These are phyloP conservation scores for Octonoba sinensis DNA, from an alignment of 2,888 invertebrate species.

Conservation along the genomic window DNA sequence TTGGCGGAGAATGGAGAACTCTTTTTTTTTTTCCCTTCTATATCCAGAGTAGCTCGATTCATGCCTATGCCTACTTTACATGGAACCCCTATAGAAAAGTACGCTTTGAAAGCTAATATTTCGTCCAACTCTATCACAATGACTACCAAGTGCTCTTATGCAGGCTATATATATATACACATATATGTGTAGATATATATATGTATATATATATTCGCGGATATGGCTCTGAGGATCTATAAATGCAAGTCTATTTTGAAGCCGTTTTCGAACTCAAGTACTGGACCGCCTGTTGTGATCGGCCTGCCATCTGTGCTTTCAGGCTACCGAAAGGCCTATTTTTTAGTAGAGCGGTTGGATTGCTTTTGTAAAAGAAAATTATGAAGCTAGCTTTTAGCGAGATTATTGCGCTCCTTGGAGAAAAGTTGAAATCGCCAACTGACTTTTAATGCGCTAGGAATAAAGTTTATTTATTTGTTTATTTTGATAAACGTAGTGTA, in stretches of 20 bases:
- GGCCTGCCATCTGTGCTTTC: conserved; percentile 56
- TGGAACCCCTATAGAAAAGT: conserved; percentile 55
- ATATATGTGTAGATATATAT: conserved; percentile 33
- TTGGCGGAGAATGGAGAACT: conserved; percentile 41
- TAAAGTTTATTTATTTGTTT: no score
- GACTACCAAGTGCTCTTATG: conserved; percentile 52
- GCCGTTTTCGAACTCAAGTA: conserved; percentile 46
- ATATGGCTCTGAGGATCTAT: conserved; percentile 35
- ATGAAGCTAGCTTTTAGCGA: no score
- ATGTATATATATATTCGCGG: conserved; percentile 36
- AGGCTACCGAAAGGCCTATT: conserved; percentile 23
- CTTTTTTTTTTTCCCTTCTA: conserved; percentile 12
- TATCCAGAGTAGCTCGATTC: conserved; percentile 56
- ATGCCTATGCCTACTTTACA: conserved; percentile 59
- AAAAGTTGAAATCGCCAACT: no score
- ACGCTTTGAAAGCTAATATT: conserved; percentile 61
- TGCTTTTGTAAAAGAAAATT: no score
- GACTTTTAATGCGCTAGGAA: no score
- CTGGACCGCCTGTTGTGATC: conserved; percentile 43
- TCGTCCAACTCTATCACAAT: conserved; percentile 61
- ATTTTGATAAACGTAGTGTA: no score
- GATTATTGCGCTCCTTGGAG: no score
- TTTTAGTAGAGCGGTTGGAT: conserved; percentile 1
- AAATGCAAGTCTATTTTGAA: conserved; percentile 58
- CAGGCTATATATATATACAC: conserved; percentile 49